Evolutionary conservation across 2,797 vertebrate genomes (phyloP).

Genomic region (Lacerta viridis): DNA sequence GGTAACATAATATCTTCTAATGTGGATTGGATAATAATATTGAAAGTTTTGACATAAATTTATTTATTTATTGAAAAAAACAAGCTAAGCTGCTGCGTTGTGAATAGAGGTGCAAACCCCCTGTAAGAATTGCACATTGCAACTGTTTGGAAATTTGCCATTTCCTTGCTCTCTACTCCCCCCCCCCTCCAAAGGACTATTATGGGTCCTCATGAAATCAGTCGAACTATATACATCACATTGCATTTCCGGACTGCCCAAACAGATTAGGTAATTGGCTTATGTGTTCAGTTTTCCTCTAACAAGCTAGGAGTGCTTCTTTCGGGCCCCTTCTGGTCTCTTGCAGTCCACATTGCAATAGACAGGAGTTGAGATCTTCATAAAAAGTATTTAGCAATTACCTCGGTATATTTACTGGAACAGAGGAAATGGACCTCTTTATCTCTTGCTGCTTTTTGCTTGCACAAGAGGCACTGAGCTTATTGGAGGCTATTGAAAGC

Average conservation of each 20-base stretch:
- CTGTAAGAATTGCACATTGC: neutral
- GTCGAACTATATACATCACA: conserved; percentile 85
- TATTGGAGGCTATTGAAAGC: conserved; percentile 86
- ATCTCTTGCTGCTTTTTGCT: conserved; percentile 35
- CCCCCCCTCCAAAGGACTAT: conserved; percentile 79
- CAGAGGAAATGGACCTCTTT: conserved; percentile 33
- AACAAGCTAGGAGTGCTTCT: neutral
- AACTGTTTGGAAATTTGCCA: conserved; percentile 20
- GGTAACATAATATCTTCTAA: neutral
- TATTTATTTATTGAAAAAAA: neutral
- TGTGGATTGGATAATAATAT: neutral
- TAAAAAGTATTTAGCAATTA: conserved; percentile 39
- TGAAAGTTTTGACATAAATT: neutral
- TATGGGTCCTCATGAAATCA: conserved; percentile 90
- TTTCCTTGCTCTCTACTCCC: conserved; percentile 10
- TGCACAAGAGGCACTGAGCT: conserved; percentile 86
- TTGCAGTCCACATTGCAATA: conserved; percentile 1
- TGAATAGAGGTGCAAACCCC: neutral
- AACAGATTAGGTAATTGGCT: conserved; percentile 86
- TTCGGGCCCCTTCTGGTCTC: conserved; percentile 31
- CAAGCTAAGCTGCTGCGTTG: too few relatives aligned
- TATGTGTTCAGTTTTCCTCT: conserved; percentile 11
- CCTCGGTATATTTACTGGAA: conserved; percentile 13
- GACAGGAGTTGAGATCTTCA: conserved; percentile 20
- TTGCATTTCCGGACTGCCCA: conserved; percentile 87